Evolutionary conservation across 1,140 invertebrate species (phyloP), one percentile per base, ranked within the genome.

Genomic region (Oncopodura yosiiana): DNA sequence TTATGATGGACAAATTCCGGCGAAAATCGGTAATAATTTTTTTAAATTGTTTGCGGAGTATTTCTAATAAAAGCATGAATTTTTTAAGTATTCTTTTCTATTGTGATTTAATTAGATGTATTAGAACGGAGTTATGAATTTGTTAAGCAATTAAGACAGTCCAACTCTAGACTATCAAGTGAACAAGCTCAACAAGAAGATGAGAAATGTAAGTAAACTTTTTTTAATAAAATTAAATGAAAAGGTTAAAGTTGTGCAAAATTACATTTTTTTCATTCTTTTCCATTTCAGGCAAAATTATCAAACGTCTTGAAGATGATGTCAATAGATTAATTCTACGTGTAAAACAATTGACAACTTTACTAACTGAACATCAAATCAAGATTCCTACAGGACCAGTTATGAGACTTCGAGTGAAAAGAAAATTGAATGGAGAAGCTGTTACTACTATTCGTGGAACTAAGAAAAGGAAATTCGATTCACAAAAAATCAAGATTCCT

Each of bases 1-100:
- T 41, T 68, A 73, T 61, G 70, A 75, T 58, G n/a, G n/a, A n/a
- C n/a, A n/a, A n/a, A n/a, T n/a, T n/a, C 70, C 74, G 14, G 68
- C 73, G 4, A 51, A 68, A 8, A 66, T 73, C n/a, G 70, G n/a
- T n/a, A n/a, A n/a, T n/a, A n/a, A n/a, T n/a, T n/a, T n/a, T n/a
- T n/a, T n/a, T n/a, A 73, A 37, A 74, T 76, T 34, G 60, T 77
- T 6, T 60, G 69, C 74, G 16, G 60, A n/a, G n/a, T 34, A 34
- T 9, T 9, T 34, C 8, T 34, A 34, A 34, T 34, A 34, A 34
- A 34, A 34, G 8, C n/a, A 34, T 34, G 32, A 9, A 34, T 34
- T n/a, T 34, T 34, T 34, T 34, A 34, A 8, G 8, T n/a, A 34
- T 9, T 9, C n/a, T 34, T 34, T 34, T 34, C 32, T n/a, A 34